Evolutionary conservation across 1,140 invertebrate species (phyloP), one percentile per base, ranked within the genome.

Genomic region (Apis dorsata): DNA sequence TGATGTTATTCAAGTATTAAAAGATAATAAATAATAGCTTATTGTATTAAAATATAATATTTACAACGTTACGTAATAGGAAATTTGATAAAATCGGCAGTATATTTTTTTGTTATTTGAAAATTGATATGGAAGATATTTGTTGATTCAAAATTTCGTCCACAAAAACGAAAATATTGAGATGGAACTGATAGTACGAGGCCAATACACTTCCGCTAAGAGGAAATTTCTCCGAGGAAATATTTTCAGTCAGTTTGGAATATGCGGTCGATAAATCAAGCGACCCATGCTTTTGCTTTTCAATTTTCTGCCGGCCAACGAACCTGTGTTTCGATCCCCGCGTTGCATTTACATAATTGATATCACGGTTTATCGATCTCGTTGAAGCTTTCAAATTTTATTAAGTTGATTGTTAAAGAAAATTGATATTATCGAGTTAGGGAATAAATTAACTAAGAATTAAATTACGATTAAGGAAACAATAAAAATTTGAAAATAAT

Each of bases 181-280:
- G 24, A 57, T 44, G 55, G n/a, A 65, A 51, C 10, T 24, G 13
- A 49, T 55, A 19, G 53, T 3, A 73, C 10, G 13, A 76, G 5
- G 21, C 34, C 62, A 49, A 65, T 24, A n/a, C 21, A n/a, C 24
- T 13, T 24, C 3, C 19, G 24, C 53, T 72, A n/a, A 10, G 19
- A 70, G 66, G 19, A 24, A 70, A 70, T 79, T 79, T 79, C 77
- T 70, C 66, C 34, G 55, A 79, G 34, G 77, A 60, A 79, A 76
- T 65, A 65, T 76, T 51, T 49, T 62, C 44, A 79, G 34, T n/a
- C 66, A 24, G 44, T 44, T 69, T 10, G 66, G 44, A 71, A 59
- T 62, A 70, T 60, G 66, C 21, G 51, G 55, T 21, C 55, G 55
- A 79, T 69, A 79, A 79, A 79, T 79, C 77, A 60, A 69, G n/a